These are phyloP conservation scores for Hermaeophaga mercurialis DNA, from an alignment of 2,888 invertebrate species.

Conservation along the genomic window DNA sequence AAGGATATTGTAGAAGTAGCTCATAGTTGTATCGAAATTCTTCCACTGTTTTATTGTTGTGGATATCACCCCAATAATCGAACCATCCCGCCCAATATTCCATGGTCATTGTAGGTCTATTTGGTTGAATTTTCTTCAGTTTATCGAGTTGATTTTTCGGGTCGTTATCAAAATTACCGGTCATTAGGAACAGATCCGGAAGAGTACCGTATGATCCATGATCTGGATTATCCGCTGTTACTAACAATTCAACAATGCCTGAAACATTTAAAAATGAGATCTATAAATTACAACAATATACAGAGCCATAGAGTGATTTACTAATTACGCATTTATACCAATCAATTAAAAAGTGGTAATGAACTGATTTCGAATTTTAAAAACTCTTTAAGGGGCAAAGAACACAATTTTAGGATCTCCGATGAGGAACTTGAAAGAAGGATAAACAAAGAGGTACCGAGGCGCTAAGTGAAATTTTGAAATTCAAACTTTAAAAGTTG, in stretches of 20 bases:
- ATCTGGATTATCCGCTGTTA: constrained; percentile 60
- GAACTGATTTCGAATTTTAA: not conserved
- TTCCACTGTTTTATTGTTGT: constrained; percentile 37
- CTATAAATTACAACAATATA: not conserved
- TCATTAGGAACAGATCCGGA: constrained; percentile 56
- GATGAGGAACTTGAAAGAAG: too few relatives aligned
- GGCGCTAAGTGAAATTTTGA: too few relatives aligned
- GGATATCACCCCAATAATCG: constrained; percentile 60
- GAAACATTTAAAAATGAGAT: not conserved
- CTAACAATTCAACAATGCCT: constrained; percentile 58
- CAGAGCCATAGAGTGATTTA: too few relatives aligned
- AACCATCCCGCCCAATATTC: constrained; percentile 68
- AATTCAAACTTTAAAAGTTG: too few relatives aligned
- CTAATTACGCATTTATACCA: too few relatives aligned
- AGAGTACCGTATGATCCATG: constrained; percentile 43
- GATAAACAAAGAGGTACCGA: too few relatives aligned
- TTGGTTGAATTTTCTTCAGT: constrained; percentile 56
- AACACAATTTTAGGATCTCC: too few relatives aligned
- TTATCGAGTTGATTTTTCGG: constrained; percentile 55
- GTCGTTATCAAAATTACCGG: constrained; percentile 59
- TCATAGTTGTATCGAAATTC: constrained; percentile 40
- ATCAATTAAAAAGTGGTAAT: too few relatives aligned
- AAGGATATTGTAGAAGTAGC: constrained; percentile 49
- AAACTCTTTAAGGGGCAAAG: not conserved
- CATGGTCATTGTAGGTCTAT: constrained; percentile 61